These are phyloP conservation scores for Felis chaus DNA, from an alignment of 2,113 vertebrate species.

Conservation along the genomic window DNA sequence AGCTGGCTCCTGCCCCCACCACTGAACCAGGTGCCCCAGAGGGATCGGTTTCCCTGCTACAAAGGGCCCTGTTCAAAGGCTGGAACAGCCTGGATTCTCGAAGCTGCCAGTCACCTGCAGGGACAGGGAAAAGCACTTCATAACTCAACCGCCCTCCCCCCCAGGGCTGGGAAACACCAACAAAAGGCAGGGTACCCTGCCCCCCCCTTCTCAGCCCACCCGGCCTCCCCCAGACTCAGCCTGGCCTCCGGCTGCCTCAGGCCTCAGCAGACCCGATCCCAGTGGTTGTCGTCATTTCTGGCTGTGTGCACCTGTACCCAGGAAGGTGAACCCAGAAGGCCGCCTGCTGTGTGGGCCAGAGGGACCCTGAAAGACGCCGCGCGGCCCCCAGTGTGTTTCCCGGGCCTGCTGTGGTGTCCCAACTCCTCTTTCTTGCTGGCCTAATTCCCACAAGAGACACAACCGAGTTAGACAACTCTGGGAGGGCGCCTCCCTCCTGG, in stretches of 20 bases:
- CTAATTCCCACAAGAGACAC: not conserved
- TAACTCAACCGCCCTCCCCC: not conserved
- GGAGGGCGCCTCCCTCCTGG: not conserved
- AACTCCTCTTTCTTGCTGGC: not conserved
- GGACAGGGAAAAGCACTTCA: not conserved
- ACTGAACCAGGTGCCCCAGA: not conserved
- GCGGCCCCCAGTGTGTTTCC: not conserved
- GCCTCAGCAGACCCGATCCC: not conserved
- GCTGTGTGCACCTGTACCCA: accelerated
- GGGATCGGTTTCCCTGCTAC: slow-evolving; percentile 53
- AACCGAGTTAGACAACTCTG: not conserved
- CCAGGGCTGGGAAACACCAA: not conserved
- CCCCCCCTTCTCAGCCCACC: not conserved
- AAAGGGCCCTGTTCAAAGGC: slow-evolving; percentile 52
- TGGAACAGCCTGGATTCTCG: not conserved
- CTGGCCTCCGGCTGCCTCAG: too few species aligned
- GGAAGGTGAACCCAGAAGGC: not conserved
- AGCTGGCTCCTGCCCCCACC: not conserved
- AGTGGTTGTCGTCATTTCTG: not conserved
- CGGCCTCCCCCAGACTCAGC: not conserved
- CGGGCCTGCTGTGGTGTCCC: not conserved
- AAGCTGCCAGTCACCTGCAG: slow-evolving; percentile 51
- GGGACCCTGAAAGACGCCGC: not conserved
- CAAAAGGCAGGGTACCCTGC: not conserved
- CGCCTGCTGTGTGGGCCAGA: not conserved